These are phyloP conservation scores for Tipula lateralis DNA, from an alignment of 2,888 invertebrate species.

Conservation along the genomic window DNA sequence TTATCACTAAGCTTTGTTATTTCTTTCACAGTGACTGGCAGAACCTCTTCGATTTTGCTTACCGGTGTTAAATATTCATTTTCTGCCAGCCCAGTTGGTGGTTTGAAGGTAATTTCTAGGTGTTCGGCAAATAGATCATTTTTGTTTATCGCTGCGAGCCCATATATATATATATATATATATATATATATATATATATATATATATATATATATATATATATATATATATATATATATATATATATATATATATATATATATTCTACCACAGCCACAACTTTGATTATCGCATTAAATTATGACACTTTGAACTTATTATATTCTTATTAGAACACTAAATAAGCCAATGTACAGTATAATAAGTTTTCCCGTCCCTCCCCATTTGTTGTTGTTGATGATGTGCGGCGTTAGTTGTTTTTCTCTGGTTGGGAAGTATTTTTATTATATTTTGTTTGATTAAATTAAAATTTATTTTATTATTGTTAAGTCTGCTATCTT, in stretches of 20 bases:
- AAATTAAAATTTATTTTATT: conserved; percentile 24
- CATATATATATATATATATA: too few species aligned
- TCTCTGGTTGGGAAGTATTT: background rate
- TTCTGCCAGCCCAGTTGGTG: too few species aligned
- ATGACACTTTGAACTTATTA: background rate
- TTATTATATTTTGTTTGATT: background rate
- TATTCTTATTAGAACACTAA: background rate
- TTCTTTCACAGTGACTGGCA: too few species aligned
- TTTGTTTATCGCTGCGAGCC: too few species aligned
- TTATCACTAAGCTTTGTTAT: too few species aligned
- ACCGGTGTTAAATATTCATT: too few species aligned
- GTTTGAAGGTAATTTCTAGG: too few species aligned
- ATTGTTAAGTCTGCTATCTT: conserved; percentile 24
- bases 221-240: background rate
- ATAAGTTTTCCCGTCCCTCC: background rate
- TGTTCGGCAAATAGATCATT: too few species aligned
- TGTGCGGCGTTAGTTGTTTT: background rate
- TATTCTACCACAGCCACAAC: background rate
- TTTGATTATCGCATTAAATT: background rate
- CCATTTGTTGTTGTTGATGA: background rate
- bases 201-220: too few species aligned
- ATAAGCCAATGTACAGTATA: conserved; percentile 15
- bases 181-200: too few species aligned
- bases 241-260: background rate
- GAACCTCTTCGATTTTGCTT: too few species aligned